A percentile compares a stretch with the other conserved stretches of the same genome.
These are phyloP conservation scores for Melinaea marsaeus DNA, from an alignment of 2,888 invertebrate genomes.

Conservation along the genomic window DNA sequence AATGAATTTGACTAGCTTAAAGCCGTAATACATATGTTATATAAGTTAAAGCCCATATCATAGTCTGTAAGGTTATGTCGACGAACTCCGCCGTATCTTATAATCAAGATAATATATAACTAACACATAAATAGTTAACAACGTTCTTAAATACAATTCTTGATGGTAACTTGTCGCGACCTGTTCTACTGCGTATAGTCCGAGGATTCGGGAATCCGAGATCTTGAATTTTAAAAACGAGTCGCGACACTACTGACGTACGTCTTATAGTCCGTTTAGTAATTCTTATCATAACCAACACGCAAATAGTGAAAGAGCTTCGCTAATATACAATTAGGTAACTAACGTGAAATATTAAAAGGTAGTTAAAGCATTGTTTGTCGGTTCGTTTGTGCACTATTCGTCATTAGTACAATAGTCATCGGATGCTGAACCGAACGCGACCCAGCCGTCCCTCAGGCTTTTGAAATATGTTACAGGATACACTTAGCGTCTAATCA, in stretches of 20 bases:
- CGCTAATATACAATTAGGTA: constrained; percentile 63
- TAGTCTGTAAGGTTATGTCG: constrained; percentile 78
- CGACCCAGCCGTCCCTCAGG: constrained; percentile 71
- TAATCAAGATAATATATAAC: constrained; percentile 65
- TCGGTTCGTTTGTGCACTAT: constrained; percentile 50
- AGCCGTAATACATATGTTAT: constrained; percentile 72
- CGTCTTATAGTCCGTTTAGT: not conserved
- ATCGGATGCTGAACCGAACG: constrained; percentile 43
- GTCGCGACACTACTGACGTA: not conserved
- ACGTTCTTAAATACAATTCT: constrained; percentile 70
- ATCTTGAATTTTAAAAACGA: no score
- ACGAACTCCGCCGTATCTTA: constrained; percentile 60
- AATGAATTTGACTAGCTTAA: constrained; percentile 73
- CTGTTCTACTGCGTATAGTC: constrained; percentile 22
- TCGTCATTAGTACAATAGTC: constrained; percentile 14
- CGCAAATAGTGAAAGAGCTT: constrained; percentile 26
- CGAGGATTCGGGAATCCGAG: no score
- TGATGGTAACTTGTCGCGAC: constrained; percentile 29
- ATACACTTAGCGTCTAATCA: constrained; percentile 71
- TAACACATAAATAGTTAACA: constrained; percentile 74
- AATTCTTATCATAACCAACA: not conserved
- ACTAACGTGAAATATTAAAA: constrained; percentile 71
- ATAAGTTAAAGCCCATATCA: constrained; percentile 76
- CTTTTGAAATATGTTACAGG: constrained; percentile 59
- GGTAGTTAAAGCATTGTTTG: constrained; percentile 75